Conservation (phyloP, 2,888 invertebrate genomes). For the Apoderus coryli region DNA sequence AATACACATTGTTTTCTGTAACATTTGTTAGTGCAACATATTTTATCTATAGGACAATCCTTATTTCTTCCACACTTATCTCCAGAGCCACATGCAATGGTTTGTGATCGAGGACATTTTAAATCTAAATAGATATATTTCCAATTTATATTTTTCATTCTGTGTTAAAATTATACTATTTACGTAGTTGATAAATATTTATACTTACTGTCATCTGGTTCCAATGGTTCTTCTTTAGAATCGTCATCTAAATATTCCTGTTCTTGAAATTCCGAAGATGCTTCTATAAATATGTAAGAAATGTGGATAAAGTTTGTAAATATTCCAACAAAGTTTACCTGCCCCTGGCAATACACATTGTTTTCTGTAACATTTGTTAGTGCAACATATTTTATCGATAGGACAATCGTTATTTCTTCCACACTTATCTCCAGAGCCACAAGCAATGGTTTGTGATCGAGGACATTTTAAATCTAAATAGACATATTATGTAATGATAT, state of each 20-base stretch:
- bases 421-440: constrained; percentile 8
- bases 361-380: constrained; percentile 12
- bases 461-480: constrained; percentile 9
- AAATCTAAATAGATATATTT: too few relatives aligned
- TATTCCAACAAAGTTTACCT: constrained; percentile 4
- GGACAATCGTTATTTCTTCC: constrained; percentile 10
- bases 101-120: too few relatives aligned
- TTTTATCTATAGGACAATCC: constrained; percentile 12
- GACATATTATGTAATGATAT: too few relatives aligned
- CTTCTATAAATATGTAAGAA: too few relatives aligned
- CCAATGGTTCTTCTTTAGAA: too few relatives aligned
- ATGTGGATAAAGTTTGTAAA: constrained; percentile 2
- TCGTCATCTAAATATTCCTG: too few relatives aligned
- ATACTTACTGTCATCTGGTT: too few relatives aligned
- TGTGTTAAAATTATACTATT: too few relatives aligned
- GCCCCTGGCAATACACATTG: constrained; percentile 7
- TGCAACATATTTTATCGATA: constrained; percentile 8
- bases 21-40: constrained; percentile 16
- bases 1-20: constrained; percentile 12
- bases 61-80: constrained; percentile 11
- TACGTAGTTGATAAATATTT: too few relatives aligned
- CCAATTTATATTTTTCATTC: too few relatives aligned
- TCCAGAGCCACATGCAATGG: too few relatives aligned
- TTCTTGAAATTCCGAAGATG: too few relatives aligned
- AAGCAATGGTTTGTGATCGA: constrained; percentile 2